These are phyloP conservation scores for Datnioides undecimradiatus DNA, from an alignment of 2,113 vertebrate genomes.

Conservation along the genomic window DNA sequence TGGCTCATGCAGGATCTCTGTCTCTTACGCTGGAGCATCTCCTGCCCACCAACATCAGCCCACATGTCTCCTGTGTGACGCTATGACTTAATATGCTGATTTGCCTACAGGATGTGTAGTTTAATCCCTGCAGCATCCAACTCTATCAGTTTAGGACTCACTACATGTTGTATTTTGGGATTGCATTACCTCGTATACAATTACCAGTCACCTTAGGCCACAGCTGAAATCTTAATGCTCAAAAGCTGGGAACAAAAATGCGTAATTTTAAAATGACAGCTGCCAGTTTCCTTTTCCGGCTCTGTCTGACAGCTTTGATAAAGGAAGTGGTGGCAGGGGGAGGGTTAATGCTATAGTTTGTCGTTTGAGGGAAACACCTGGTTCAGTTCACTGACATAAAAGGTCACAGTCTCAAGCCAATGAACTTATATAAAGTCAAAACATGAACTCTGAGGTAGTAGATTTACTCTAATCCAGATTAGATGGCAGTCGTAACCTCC, in stretches of 20 bases:
- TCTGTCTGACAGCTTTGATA: conserved; percentile 11
- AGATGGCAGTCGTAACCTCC: conserved; percentile 48
- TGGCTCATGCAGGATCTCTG: conserved; percentile 44
- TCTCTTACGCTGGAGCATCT: conserved; percentile 38
- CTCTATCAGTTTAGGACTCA: background rate
- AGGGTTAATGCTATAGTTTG: too few relatives aligned
- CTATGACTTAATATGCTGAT: conserved; percentile 16
- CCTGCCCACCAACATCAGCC: conserved; percentile 50
- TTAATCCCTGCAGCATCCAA: conserved; percentile 2
- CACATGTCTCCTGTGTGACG: conserved; percentile 54
- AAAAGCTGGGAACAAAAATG: background rate
- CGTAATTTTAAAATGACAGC: conserved; percentile 20
- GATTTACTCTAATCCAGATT: conserved; percentile 76
- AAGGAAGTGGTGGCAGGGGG: conserved; percentile 66
- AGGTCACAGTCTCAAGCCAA: conserved; percentile 29
- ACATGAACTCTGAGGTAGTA: conserved; percentile 45
- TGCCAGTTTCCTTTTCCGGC: conserved; percentile 28
- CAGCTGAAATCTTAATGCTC: background rate
- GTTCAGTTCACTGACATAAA: conserved; percentile 2
- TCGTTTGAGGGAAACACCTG: background rate
- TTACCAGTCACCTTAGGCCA: background rate
- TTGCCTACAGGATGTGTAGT: conserved; percentile 43
- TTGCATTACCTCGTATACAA: background rate
- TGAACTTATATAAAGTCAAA: conserved; percentile 58
- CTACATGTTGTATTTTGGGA: background rate